Percentiles rank a stretch among this genome's conserved stretches.
Conservation (phyloP, 1,140 invertebrate species). For the Bicyclus anynana region DNA sequence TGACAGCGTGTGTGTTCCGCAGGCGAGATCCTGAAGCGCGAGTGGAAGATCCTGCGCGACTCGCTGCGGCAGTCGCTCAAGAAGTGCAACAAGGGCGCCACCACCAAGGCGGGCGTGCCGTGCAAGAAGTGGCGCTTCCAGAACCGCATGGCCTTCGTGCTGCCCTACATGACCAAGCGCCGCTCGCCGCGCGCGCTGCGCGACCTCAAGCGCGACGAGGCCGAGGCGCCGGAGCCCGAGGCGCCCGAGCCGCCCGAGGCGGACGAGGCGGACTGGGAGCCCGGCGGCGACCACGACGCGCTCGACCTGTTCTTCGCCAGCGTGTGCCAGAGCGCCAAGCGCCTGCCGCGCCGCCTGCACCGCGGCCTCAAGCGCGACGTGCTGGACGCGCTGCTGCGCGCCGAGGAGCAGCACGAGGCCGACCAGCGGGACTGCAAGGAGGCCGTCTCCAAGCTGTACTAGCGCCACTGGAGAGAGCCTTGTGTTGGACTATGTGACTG, state of each 20-base stretch:
- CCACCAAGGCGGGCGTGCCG: conserved; percentile 50
- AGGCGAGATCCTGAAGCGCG: conserved; percentile 62
- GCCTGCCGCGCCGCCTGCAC: conserved; percentile 45
- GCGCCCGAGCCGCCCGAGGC: conserved; percentile 38
- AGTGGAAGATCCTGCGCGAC: conserved; percentile 69
- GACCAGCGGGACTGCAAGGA: conserved; percentile 34
- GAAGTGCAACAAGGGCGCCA: conserved; percentile 42
- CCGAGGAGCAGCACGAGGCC: conserved; percentile 50
- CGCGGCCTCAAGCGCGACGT: conserved; percentile 56
- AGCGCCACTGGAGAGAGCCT: too few species aligned
- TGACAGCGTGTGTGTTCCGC: neutral
- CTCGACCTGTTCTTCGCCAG: conserved; percentile 66
- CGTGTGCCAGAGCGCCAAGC: conserved; percentile 60
- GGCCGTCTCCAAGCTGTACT: neutral
- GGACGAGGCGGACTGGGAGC: conserved; percentile 37
- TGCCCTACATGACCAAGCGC: conserved; percentile 60
- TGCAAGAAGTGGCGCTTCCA: conserved; percentile 67
- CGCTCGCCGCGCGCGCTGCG: conserved; percentile 38
- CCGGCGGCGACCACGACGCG: conserved; percentile 40
- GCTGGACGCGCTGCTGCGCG: conserved; percentile 49
- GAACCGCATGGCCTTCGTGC: conserved; percentile 56
- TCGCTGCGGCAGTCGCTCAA: conserved; percentile 61
- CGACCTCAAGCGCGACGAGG: conserved; percentile 49
- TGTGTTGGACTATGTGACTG: too few species aligned
- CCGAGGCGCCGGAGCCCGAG: conserved; percentile 41